These are phyloP conservation scores for Pseudomyrmex gracilis DNA, from an alignment of 1,140 invertebrate genomes.

Conservation along the genomic window DNA sequence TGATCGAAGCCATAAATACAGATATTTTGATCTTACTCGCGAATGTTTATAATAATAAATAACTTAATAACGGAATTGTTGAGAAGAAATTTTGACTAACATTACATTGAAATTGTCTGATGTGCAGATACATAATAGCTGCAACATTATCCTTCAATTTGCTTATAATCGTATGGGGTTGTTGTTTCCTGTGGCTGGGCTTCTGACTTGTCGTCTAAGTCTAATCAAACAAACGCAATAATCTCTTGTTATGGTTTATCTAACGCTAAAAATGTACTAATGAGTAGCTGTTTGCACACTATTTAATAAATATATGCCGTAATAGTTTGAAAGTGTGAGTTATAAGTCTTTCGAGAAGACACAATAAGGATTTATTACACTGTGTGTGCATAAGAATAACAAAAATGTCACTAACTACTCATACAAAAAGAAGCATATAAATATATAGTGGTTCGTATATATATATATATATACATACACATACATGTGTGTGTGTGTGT, in stretches of 20 bases:
- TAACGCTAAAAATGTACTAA: not conserved
- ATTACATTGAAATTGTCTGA: conserved; percentile 18
- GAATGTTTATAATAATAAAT: conserved; percentile 17
- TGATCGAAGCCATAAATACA: conserved; percentile 6
- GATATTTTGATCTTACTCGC: conserved; percentile 7
- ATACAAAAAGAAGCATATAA: conserved; percentile 4
- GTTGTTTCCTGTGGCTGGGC: conserved; percentile 83
- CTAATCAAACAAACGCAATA: conserved; percentile 79
- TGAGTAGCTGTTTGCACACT: too few relatives aligned
- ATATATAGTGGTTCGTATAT: not conserved
- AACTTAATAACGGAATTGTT: conserved; percentile 13
- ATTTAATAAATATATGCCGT: too few relatives aligned
- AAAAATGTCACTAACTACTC: conserved; percentile 14
- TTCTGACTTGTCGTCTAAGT: conserved; percentile 83
- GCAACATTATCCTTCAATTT: conserved; percentile 46
- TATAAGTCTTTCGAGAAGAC: too few relatives aligned
- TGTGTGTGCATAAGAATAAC: not conserved
- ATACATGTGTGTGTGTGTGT: conserved; percentile 6
- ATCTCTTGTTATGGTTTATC: conserved; percentile 53
- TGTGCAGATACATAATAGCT: conserved; percentile 45
- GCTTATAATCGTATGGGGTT: conserved; percentile 84
- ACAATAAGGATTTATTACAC: not conserved
- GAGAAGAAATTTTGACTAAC: conserved; percentile 2
- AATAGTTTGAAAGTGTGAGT: too few relatives aligned
- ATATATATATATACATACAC: too few relatives aligned